These are phyloP conservation scores for Meriones psammophilus DNA, from an alignment of 2,797 vertebrate genomes.

Conservation along the genomic window DNA sequence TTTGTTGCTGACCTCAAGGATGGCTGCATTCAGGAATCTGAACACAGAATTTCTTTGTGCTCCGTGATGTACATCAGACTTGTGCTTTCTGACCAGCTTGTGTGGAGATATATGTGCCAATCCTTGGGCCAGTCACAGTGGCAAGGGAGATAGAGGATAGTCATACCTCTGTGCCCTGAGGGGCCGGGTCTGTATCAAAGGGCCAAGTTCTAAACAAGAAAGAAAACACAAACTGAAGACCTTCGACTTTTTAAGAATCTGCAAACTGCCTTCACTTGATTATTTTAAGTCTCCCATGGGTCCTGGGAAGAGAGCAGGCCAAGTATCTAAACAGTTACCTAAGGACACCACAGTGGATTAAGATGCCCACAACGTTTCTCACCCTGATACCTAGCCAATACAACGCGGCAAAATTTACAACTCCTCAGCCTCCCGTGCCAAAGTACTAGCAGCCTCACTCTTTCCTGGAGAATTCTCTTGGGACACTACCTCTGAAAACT, in stretches of 20 bases:
- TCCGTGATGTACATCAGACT: background rate
- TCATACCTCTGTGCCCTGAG: background rate
- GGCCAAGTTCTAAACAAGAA: background rate
- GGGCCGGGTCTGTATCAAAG: background rate
- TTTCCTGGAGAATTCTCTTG: background rate
- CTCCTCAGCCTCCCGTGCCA: background rate
- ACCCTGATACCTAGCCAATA: background rate
- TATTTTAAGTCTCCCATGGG: constrained; percentile 3
- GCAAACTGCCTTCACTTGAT: background rate
- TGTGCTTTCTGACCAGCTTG: constrained; percentile 10
- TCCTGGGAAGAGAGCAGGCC: background rate
- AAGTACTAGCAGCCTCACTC: background rate
- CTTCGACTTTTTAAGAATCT: background rate
- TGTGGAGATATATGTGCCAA: background rate
- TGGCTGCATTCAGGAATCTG: background rate
- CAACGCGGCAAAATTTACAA: background rate
- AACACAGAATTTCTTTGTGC: background rate
- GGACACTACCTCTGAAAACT: background rate
- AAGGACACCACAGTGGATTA: background rate
- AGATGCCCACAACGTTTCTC: background rate
- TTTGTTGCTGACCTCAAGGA: background rate
- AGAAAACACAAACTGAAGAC: background rate
- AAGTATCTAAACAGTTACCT: background rate
- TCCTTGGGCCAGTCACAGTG: background rate
- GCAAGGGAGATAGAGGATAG: background rate